A percentile compares a stretch with the other conserved stretches of the same genome.
Evolutionary conservation across 2,888 invertebrate species (phyloP).

Genomic region (Cylloceria caligata): DNA sequence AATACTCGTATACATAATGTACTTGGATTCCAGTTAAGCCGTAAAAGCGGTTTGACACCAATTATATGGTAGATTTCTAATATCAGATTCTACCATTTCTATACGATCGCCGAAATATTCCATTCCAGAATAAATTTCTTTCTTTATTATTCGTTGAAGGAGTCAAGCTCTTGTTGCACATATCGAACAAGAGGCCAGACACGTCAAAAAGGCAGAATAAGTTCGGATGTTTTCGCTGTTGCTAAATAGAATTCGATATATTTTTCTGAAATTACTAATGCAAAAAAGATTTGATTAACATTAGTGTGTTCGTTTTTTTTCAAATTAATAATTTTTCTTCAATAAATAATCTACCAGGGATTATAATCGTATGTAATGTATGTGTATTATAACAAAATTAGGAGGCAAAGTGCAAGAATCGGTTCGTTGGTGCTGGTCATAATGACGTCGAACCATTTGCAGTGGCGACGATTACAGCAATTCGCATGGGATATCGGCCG

Average conservation of each 20-base stretch:
- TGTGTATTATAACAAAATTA: slow-evolving; percentile 1
- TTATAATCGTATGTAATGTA: slow-evolving; percentile 6
- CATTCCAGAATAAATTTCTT: neutral
- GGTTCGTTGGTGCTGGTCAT: slow-evolving; percentile 67
- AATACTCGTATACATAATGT: neutral
- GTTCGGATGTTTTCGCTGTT: too few species aligned
- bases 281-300: too few species aligned
- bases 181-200: too few species aligned
- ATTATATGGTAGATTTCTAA: neutral
- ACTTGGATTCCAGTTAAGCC: neutral
- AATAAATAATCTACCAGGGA: slow-evolving; percentile 1
- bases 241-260: too few species aligned
- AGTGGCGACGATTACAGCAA: slow-evolving; percentile 76
- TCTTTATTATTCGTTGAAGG: too few species aligned
- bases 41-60: neutral
- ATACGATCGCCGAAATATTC: neutral
- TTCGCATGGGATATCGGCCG: slow-evolving; percentile 74
- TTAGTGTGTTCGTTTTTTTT: too few species aligned
- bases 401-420: slow-evolving; percentile 42
- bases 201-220: too few species aligned
- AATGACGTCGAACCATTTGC: slow-evolving; percentile 77
- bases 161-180: too few species aligned
- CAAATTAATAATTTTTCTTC: slow-evolving; percentile 6
- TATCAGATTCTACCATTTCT: neutral
- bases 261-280: too few species aligned